Conservation (phyloP, 1,140 invertebrate species). For the Nomia melanderi region DNA sequence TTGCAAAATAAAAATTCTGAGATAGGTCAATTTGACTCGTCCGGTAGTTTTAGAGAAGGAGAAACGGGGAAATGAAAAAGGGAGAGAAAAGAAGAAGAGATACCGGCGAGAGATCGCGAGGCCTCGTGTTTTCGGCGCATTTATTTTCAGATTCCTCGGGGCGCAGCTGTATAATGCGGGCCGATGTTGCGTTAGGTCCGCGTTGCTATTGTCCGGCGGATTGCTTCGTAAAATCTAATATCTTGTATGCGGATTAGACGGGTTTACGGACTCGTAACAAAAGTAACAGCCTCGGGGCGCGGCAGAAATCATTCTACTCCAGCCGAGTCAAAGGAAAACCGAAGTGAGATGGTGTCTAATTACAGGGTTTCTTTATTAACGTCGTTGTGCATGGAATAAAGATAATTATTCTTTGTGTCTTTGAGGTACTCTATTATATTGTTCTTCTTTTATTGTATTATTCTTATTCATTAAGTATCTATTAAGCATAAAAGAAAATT, state of each 20-base stretch:
- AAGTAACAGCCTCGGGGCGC: slow-evolving; percentile 7
- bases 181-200: slow-evolving; percentile 19
- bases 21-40: too few relatives aligned
- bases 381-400: neutral
- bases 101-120: slow-evolving; percentile 1
- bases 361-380: slow-evolving; percentile 25
- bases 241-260: slow-evolving; percentile 58
- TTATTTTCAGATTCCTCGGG: slow-evolving; percentile 31
- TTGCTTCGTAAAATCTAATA: slow-evolving; percentile 64
- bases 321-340: slow-evolving; percentile 13
- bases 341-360: slow-evolving; percentile 41
- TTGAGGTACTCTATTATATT: too few relatives aligned
- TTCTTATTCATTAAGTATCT: neutral
- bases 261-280: slow-evolving; percentile 51
- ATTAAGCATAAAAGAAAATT: too few relatives aligned
- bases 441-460: neutral
- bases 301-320: slow-evolving; percentile 38
- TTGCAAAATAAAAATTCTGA: too few relatives aligned
- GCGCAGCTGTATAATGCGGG: slow-evolving; percentile 9
- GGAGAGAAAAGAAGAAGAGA: too few relatives aligned
- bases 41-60: too few relatives aligned
- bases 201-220: slow-evolving; percentile 48
- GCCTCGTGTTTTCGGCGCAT: neutral
- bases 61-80: neutral
- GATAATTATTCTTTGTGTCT: neutral